A percentile compares a stretch with the other conserved stretches of the same genome.
Conservation (phyloP, 2,888 invertebrate genomes). For the Drosophila maculinotata region DNA sequence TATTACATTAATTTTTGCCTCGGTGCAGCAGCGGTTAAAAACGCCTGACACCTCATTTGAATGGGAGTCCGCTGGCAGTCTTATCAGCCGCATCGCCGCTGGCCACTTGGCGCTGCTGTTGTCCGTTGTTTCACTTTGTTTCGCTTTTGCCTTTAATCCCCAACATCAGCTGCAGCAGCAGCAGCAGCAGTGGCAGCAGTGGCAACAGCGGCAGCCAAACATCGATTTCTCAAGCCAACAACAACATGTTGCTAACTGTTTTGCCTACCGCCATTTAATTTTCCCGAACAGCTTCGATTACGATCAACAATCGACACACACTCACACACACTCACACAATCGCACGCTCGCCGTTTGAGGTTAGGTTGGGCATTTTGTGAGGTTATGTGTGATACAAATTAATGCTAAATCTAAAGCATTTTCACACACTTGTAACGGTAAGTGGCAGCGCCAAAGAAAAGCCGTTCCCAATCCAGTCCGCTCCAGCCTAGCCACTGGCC, state of each 20-base stretch:
- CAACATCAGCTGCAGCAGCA: constrained; percentile 5
- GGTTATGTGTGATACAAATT: constrained; percentile 66
- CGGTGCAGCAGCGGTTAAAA: constrained; percentile 23
- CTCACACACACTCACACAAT: background rate
- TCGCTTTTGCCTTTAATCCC: constrained; percentile 9
- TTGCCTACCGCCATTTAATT: constrained; percentile 67
- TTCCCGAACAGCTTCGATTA: constrained; percentile 73
- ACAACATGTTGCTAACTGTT: constrained; percentile 64
- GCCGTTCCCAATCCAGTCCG: constrained; percentile 40
- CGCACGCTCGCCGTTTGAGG: constrained; percentile 33
- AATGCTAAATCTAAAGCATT: constrained; percentile 78
- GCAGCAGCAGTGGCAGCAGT: constrained; percentile 14
- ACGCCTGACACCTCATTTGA: constrained; percentile 72
- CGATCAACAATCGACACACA: constrained; percentile 67
- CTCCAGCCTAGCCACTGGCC: constrained; percentile 38
- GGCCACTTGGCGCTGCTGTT: constrained; percentile 23
- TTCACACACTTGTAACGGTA: constrained; percentile 78
- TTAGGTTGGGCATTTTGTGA: constrained; percentile 56
- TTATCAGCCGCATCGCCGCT: constrained; percentile 52
- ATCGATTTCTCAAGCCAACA: constrained; percentile 50
- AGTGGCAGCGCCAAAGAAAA: constrained; percentile 41
- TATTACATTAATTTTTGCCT: constrained; percentile 53
- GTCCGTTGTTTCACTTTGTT: constrained; percentile 13
- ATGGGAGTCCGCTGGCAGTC: constrained; percentile 44
- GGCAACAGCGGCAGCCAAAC: constrained; percentile 37